phyloP scores from a whole-genome alignment of 2,888 invertebrate genomes.

The Scelioninae gen. 2 region DNA sequence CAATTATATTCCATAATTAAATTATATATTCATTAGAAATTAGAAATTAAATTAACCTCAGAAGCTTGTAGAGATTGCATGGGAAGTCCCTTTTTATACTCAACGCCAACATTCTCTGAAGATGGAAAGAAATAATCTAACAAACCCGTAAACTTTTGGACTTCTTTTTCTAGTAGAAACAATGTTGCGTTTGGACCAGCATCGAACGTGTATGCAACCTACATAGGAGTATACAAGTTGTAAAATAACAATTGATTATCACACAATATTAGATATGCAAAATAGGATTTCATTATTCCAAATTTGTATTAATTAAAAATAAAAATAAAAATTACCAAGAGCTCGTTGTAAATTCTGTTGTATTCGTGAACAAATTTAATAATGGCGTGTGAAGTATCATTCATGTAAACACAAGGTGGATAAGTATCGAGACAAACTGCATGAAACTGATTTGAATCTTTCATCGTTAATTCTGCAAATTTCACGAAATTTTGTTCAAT shows the following conservation, averaged over 20 bases:
- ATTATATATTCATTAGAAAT: not conserved
- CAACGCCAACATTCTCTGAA: conserved; percentile 69
- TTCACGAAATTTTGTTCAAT: conserved; percentile 83
- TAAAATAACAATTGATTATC: no score
- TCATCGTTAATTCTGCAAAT: conserved; percentile 97
- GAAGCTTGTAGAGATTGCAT: conserved; percentile 67
- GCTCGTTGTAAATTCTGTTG: conserved; percentile 82
- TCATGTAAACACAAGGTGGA: conserved; percentile 96
- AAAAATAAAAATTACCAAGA: conserved; percentile 76
- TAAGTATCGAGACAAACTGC: conserved; percentile 94
- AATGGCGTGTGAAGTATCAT: conserved; percentile 88
- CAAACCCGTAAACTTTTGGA: conserved; percentile 81
- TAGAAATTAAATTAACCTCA: conserved; percentile 65
- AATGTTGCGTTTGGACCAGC: conserved; percentile 98
- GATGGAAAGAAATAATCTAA: conserved; percentile 86
- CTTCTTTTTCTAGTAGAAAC: conserved; percentile 86
- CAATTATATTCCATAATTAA: no score
- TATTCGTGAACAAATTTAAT: conserved; percentile 88
- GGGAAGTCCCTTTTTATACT: conserved; percentile 79
- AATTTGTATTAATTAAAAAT: conserved; percentile 20
- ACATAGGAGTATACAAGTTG: no score
- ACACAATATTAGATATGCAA: no score
- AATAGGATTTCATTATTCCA: no score
- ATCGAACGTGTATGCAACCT: conserved; percentile 98
- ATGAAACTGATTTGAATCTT: conserved; percentile 98